phyloP scores from a whole-genome alignment of 2,113 vertebrate species.

The Ia io region DNA sequence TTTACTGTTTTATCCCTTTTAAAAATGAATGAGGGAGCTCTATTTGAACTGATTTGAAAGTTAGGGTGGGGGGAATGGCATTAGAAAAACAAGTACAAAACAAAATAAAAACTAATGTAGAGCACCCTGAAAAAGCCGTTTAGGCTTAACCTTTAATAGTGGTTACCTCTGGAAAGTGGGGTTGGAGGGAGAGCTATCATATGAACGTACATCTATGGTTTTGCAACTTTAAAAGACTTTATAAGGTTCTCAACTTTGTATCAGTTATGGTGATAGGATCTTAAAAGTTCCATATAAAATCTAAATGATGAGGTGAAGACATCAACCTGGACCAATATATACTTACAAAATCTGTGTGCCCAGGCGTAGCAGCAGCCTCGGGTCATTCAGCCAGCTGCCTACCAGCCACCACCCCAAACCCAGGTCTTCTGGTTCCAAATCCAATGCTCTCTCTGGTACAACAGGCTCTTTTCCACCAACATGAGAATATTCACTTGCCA shows the following conservation, averaged over 20 bases:
- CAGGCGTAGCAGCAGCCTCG: conserved; percentile 14
- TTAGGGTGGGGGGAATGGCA: background rate
- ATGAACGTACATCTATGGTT: background rate
- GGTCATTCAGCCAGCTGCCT: conserved; percentile 57
- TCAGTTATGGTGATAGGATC: background rate
- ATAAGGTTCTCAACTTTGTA: conserved; percentile 5
- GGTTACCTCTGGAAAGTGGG: background rate
- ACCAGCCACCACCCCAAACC: conserved; percentile 70
- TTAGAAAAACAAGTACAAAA: conserved; percentile 30
- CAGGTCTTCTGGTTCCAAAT: conserved; percentile 60
- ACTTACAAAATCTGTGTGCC: conserved; percentile 60
- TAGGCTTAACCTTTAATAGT: background rate
- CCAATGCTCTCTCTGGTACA: conserved; percentile 52
- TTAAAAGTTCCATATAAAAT: conserved; percentile 16
- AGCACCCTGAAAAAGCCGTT: background rate
- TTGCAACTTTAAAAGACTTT: background rate
- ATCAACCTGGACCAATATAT: conserved; percentile 53
- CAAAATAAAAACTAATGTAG: background rate
- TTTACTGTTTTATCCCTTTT: background rate
- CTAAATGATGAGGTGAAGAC: conserved; percentile 25
- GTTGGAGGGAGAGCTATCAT: background rate
- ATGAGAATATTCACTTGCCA: conserved; percentile 60
- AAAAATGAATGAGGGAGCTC: background rate
- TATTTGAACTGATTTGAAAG: conserved; percentile 11
- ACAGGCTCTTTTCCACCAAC: conserved; percentile 60